Base-by-base conservation (phyloP, 2,888 invertebrate genomes). In the Drosophila cracens region DNA sequence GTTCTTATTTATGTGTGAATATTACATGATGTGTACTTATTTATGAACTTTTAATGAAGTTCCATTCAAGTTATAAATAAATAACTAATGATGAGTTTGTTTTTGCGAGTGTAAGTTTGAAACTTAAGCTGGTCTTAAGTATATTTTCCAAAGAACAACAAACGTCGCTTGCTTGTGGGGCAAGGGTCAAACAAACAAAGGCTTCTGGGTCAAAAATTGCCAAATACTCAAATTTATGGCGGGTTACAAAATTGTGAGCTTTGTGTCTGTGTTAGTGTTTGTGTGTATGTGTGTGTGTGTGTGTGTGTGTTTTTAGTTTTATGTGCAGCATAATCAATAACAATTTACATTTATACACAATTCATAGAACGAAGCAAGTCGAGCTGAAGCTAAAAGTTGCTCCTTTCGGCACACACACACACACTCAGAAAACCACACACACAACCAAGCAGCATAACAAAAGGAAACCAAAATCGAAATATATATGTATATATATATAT, bases 321-420 rank as follows among this genome's bases (percentile, higher is more conserved):
- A 81, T 89, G 66, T 77, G 75, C 68, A 74, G 74, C 86, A 81
- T 83, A 87, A 87, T 87, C 87, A 90, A 87, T 87, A 87, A 88
- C 86, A 88, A 87, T 87, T 88, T 90, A 77, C 90, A 87, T 87
- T 87, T 90, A 63, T 75, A 62, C 66, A 70, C 31, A 66, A 46
- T 54, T 38, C 36, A 38, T 43, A 21, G 52, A 46, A 11, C 21
- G 64, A 58, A 51, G 53, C 36, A 43, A 67, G 62, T 38, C 52
- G 51, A 69, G 36, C 58, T 33, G 7, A 46, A 70, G 52, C 56
- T 40, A 61, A 63, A 74, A 59, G 40, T 62, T 63, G 60, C 38
- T 71, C 52, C 66, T 66, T 56, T 10, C 25, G 33, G 25, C 60
- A 49, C n/a, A 68, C 49, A 33, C 53, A n/a, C n/a, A 75, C 49